Percentiles rank a stretch among this genome's conserved stretches.
Conservation (phyloP, 2,888 invertebrate genomes). For the Dichetophora obliterata region DNA sequence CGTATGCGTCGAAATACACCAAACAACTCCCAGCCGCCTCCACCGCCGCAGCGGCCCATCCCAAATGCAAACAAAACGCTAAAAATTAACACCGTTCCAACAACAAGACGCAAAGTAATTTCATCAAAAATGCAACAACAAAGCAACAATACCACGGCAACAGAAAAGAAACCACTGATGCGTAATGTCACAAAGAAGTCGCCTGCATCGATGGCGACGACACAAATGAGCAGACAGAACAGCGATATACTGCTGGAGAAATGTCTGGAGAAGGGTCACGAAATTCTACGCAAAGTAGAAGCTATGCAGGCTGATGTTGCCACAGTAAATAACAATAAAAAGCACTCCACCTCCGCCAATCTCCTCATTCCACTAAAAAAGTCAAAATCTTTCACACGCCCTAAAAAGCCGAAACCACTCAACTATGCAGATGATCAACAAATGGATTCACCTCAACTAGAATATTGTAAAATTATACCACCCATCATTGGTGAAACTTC, state of each 20-base stretch:
- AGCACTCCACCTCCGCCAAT: slow-evolving; percentile 38
- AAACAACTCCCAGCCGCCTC: too few species aligned
- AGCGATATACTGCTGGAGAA: slow-evolving; percentile 66
- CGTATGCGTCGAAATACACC: too few species aligned
- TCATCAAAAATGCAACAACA: too few species aligned
- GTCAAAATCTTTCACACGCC: slow-evolving; percentile 32
- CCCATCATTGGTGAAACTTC: slow-evolving; percentile 65
- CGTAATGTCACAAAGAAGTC: too few species aligned
- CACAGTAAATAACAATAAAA: slow-evolving; percentile 42
- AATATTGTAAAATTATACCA: slow-evolving; percentile 67
- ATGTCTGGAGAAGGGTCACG: slow-evolving; percentile 68
- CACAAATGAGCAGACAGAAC: background rate
- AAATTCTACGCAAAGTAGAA: slow-evolving; percentile 66
- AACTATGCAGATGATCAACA: slow-evolving; percentile 66
- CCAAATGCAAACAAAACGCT: too few species aligned
- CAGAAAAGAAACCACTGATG: too few species aligned
- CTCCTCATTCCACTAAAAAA: slow-evolving; percentile 9
- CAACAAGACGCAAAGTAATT: too few species aligned
- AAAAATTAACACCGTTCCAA: too few species aligned
- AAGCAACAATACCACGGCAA: too few species aligned
- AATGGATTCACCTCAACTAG: slow-evolving; percentile 59
- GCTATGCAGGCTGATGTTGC: slow-evolving; percentile 52
- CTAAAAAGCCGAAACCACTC: slow-evolving; percentile 42
- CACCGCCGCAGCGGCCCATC: too few species aligned
- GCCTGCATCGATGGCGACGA: too few species aligned